Conservation (phyloP, 2,113 vertebrate species). For the Cebidichthys violaceus region DNA sequence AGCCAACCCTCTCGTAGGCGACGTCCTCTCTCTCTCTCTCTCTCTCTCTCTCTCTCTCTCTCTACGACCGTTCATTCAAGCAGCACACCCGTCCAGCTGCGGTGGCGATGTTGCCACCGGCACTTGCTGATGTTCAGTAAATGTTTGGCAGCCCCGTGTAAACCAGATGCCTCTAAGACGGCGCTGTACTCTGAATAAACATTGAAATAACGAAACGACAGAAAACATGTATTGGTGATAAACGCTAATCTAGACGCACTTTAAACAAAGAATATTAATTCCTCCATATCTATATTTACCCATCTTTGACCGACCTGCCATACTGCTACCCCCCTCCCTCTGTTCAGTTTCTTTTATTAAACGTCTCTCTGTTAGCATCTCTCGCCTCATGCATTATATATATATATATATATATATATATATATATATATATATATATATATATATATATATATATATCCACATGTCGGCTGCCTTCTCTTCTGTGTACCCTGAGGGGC, state of each 20-base stretch:
- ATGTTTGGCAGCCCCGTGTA: slow-evolving; percentile 1
- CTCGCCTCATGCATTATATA: slow-evolving; percentile 26
- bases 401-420: not conserved
- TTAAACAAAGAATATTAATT: slow-evolving; percentile 5
- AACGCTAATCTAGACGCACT: not conserved
- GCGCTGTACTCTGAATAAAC: not conserved
- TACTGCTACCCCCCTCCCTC: not conserved
- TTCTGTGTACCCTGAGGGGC: slow-evolving; percentile 2
- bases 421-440: too few species aligned
- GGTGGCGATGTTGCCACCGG: not conserved
- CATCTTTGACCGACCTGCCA: slow-evolving; percentile 17
- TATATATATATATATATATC: not conserved
- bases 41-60: slow-evolving; percentile 18
- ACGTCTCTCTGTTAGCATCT: slow-evolving; percentile 26
- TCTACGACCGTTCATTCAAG: not conserved
- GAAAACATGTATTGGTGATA: not conserved
- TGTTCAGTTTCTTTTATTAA: slow-evolving; percentile 28
- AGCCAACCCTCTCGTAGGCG: not conserved
- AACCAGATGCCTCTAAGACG: not conserved
- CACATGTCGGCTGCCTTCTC: slow-evolving; percentile 36
- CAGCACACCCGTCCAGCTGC: not conserved
- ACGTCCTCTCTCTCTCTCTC: slow-evolving; percentile 18
- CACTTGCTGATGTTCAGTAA: not conserved
- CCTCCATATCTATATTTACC: not conserved
- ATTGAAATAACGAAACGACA: not conserved